Conservation (phyloP, 1,140 invertebrate species). For the Tribolium castaneum region DNA sequence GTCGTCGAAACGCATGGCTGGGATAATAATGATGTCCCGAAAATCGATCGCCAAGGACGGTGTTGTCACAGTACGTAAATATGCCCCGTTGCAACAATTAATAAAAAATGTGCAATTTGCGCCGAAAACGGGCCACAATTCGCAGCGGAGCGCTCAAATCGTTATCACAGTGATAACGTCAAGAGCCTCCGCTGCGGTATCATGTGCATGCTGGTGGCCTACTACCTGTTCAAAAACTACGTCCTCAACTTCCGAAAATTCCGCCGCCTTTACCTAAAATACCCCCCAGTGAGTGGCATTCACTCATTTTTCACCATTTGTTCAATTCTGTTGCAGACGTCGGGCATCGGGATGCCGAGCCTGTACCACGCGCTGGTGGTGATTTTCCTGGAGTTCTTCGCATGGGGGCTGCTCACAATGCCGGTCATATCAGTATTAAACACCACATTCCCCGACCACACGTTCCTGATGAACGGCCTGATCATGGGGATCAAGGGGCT, state of each 20-base stretch:
- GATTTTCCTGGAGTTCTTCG: slow-evolving; percentile 99
- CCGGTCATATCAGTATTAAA: slow-evolving; percentile 98
- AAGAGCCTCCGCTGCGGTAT: not conserved
- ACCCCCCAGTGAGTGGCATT: slow-evolving; percentile 47
- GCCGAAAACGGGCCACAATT: not conserved
- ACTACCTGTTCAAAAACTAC: slow-evolving; percentile 57
- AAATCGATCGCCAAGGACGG: slow-evolving; percentile 79
- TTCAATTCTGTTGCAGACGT: slow-evolving; percentile 71
- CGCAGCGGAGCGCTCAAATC: not conserved
- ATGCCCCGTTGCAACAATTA: not conserved
- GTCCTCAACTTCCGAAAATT: slow-evolving; percentile 52
- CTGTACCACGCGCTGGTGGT: slow-evolving; percentile 98
- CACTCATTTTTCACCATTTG: not conserved
- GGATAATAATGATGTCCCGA: slow-evolving; percentile 78
- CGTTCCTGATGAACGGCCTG: slow-evolving; percentile 99
- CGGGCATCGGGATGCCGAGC: slow-evolving; percentile 92
- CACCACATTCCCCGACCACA: slow-evolving; percentile 98
- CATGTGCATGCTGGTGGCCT: slow-evolving; percentile 58
- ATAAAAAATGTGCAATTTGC: not conserved
- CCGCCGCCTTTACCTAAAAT: slow-evolving; percentile 47
- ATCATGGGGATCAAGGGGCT: slow-evolving; percentile 97
- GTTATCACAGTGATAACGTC: slow-evolving; percentile 1
- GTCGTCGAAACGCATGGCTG: slow-evolving; percentile 63
- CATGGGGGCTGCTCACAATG: slow-evolving; percentile 98
- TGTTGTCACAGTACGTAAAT: slow-evolving; percentile 74